Evolutionary conservation across 2,888 invertebrate genomes (phyloP), one percentile per base, ranked within the genome.

Genomic region (Drosophila barbarae): DNA sequence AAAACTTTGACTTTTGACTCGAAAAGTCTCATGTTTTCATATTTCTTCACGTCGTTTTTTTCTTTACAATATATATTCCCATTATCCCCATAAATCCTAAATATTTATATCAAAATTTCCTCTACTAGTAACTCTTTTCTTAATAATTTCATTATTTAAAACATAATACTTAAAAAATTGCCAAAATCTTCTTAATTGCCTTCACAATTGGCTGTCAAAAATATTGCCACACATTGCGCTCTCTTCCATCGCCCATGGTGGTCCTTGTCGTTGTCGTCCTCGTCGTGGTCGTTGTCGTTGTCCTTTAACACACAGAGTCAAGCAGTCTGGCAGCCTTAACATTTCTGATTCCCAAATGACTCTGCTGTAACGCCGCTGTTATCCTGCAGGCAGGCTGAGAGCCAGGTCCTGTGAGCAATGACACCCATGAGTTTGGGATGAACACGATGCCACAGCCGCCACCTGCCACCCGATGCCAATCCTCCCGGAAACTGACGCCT

Each of bases 251-350:
- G 39, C 21, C 21, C 5, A 5, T 42, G 13, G 41, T 41, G 21
- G 39, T 21, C 39, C 39, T 42, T n/a, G n/a, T n/a, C 26, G 42
- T 42, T 9, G 39, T 39, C 18, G 18, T 38, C 38, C 9, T 36
- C 9, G 18, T 15, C 36, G 52, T 32, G 30, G 36, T 35, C 42
- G 52, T 32, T 36, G 39, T 36, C 47, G 32, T 34, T 36, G 42
- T 46, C 46, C 59, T 49, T 73, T 41, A 51, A 38, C 39, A 35
- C 46, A 50, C 34, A 39, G 53, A 77, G 75, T 80, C 77, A 73
- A 69, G 76, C 78, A 84, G 86, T 86, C 80, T 85, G 80, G 86
- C 84, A 81, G 84, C 86, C 70, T 49, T 52, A 36, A 53, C 47
- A 35, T 41, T 50, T 53, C 36, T 44, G 64, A 35, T 59, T 61